Conservation (phyloP, 2,888 invertebrate genomes). For the Agrypnus murinus region DNA sequence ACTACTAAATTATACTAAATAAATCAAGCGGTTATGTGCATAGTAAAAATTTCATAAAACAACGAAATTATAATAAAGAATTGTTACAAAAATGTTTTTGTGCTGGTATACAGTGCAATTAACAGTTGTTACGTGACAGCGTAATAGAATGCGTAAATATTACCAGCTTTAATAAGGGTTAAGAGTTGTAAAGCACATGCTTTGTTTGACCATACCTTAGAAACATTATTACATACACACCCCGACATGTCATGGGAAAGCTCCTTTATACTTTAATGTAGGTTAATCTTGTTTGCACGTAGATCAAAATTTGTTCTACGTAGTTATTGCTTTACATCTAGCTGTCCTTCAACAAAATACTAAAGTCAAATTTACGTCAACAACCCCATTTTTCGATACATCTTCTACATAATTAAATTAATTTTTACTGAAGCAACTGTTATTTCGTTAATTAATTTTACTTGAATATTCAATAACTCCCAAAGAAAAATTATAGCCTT, state of each 20-base stretch:
- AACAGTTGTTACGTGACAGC: slow-evolving; percentile 3
- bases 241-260: not conserved
- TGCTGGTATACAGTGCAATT: not conserved
- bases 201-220: slow-evolving; percentile 5
- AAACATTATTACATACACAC: not conserved
- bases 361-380: too few relatives aligned
- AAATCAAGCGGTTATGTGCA: slow-evolving; percentile 19
- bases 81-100: not conserved
- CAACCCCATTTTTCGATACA: too few relatives aligned
- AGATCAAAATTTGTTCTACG: too few relatives aligned
- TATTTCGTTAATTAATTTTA: too few relatives aligned
- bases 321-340: too few relatives aligned
- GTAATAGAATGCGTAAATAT: slow-evolving; percentile 9
- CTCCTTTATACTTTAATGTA: not conserved
- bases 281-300: not conserved
- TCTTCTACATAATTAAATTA: too few relatives aligned
- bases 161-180: slow-evolving; percentile 2
- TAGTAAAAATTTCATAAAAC: not conserved
- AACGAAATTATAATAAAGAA: not conserved
- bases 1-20: slow-evolving; percentile 27
- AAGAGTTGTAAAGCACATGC: slow-evolving; percentile 4
- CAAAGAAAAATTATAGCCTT: too few relatives aligned
- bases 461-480: too few relatives aligned
- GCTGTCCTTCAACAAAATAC: too few relatives aligned
- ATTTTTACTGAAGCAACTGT: too few relatives aligned